Evolutionary conservation across 2,797 vertebrate genomes (phyloP), one percentile per base, ranked within the genome.

Genomic region (Lepus townsendii): DNA sequence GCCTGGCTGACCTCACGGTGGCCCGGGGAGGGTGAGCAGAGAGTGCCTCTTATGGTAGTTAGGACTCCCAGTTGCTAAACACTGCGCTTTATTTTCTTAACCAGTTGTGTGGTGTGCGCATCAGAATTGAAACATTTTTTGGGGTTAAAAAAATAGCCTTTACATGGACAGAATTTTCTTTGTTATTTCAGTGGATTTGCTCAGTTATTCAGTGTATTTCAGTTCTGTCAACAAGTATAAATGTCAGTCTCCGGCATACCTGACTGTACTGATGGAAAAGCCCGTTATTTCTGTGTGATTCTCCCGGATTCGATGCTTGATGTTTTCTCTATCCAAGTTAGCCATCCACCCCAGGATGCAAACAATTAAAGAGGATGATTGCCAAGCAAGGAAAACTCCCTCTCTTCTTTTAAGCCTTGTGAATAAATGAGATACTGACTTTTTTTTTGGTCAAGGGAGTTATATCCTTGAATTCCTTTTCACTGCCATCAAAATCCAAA

Each of bases 61-160:
- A 97, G 97, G 96, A 96, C 83, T 97, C 97, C 95, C 88, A 89
- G 96, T 97, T 77, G 97, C 98, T 96, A 85, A 96, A 93, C 97
- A 97, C 96, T 93, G 90, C 86, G 95, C 96, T 98, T 97, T 98
- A 97, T 98, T 97, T 98, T 98, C 97, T 96, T 98, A 94, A 97
- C 94, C 86, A 42, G 97, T 96, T 95, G 85, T 97, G 97, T 98
- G 97, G 96, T 97, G 92, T 72, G 78, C 95, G 57, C 97, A 88
- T 97, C 97, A 97, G 94, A 95, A 87, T 94, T 76, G 90, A 87
- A 84, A 96, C 77, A 92, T 95, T 97, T 97, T 97, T 96, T 95
- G 91, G 96, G 96, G 71, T 86, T 62, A 75, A 97, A 97, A 96
- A 76, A 83, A 84, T n/a, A 54, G 73, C 90, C 89, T 97, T 96